Percentiles rank a stretch among this genome's conserved stretches.
These are phyloP conservation scores for Megalops cyprinoides DNA, from an alignment of 2,797 vertebrate genomes.

Conservation along the genomic window DNA sequence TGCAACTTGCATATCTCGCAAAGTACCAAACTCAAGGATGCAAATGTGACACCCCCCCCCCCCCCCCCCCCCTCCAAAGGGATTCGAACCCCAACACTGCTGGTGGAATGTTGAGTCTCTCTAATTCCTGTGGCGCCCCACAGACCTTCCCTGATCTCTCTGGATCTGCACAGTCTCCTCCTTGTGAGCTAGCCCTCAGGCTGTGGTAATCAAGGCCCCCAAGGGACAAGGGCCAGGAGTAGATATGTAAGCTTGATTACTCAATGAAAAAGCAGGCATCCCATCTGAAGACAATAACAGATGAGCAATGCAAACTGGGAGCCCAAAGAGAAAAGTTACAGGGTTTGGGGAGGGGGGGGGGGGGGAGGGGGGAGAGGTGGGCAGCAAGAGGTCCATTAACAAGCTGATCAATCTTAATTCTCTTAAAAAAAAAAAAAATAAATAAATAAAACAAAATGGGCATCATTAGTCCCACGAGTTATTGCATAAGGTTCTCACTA, in stretches of 20 bases:
- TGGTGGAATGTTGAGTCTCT: not conserved
- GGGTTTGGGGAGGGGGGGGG: not conserved
- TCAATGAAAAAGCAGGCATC: not conserved
- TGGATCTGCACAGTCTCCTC: not conserved
- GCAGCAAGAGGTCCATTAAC: not conserved
- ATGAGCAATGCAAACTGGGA: not conserved
- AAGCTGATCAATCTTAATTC: constrained; percentile 17
- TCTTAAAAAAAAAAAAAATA: not conserved
- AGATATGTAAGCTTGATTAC: not conserved
- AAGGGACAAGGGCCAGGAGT: not conserved
- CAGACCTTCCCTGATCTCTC: not conserved
- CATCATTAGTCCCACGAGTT: not conserved
- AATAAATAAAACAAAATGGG: not conserved
- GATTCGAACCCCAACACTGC: not conserved
- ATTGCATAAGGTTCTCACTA: not conserved
- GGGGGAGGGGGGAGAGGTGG: not conserved
- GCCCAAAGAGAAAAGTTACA: not conserved
- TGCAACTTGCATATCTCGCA: not conserved
- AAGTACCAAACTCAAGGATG: not conserved
- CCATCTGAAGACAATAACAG: not conserved
- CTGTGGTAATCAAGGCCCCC: not conserved
- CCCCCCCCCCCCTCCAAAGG: not conserved
- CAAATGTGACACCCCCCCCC: too few relatives aligned
- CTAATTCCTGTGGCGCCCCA: too few relatives aligned
- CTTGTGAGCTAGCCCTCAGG: not conserved